Evolutionary conservation across 2,797 vertebrate species (phyloP).

Genomic region (Buphagus erythrorhynchus): DNA sequence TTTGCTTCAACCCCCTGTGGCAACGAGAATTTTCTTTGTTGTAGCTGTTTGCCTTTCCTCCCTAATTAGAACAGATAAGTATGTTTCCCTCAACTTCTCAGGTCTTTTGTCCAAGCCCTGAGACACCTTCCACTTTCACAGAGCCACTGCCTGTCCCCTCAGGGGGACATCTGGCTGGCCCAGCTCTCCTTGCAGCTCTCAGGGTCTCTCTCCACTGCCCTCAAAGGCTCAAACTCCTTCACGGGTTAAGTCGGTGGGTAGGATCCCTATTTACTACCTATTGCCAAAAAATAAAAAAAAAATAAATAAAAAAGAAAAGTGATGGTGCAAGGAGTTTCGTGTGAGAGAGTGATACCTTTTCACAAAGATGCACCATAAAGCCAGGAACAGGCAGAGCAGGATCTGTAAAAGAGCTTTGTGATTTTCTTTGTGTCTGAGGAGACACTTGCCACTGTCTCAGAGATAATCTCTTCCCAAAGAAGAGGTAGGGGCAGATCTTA

Average conservation of each 20-base stretch:
- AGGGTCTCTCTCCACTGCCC: not conserved
- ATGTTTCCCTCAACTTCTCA: not conserved
- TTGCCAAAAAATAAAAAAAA: not conserved
- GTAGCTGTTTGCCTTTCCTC: not conserved
- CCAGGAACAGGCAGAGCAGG: not conserved
- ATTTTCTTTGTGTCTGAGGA: not conserved
- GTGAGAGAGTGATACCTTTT: not conserved
- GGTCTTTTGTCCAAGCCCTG: not conserved
- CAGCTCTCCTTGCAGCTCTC: not conserved
- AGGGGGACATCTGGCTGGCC: not conserved
- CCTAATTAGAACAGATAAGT: not conserved
- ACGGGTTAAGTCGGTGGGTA: not conserved
- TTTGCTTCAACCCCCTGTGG: not conserved
- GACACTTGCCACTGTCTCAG: not conserved
- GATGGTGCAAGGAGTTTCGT: rapidly evolving
- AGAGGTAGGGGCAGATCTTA: not conserved
- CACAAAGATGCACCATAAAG: not conserved
- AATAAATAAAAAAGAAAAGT: not conserved
- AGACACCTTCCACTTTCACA: not conserved
- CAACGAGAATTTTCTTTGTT: not conserved
- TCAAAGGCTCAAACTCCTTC: not conserved
- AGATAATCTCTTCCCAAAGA: not conserved
- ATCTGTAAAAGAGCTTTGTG: not conserved
- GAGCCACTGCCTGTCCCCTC: not conserved
- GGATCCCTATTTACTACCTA: not conserved